Base-by-base conservation (phyloP, 2,113 vertebrate genomes). In the Rhegmatorhina hoffmannsi region DNA sequence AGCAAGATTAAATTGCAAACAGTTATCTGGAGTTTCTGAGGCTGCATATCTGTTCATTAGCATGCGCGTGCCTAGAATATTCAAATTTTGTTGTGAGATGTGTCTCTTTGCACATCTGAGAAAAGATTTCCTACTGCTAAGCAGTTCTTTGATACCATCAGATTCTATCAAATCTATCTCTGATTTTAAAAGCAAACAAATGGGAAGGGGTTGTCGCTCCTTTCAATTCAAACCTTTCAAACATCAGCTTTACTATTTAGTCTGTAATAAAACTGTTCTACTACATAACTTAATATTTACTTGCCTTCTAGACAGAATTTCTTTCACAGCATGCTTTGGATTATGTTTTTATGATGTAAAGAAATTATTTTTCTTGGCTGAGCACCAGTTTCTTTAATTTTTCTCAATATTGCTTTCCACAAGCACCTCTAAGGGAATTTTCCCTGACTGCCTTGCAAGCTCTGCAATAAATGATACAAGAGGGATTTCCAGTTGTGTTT, bases 321-420 rank as follows among this genome's bases (percentile, higher is more conserved):
- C 23, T 94, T 94, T 89, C 92, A 90, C 52, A 67, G 18, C 34
- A 19, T 72, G 62, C 34, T 76, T 95, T 87, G 56, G 43, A 78
- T 84, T 84, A 84, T 70, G 56, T 64, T 93, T 84, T 56, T 84
- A 4, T 68, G 73, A 92, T 81, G 64, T 49, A 81, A 73, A 91
- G 36, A 63, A 62, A 89, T 47, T 63, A 28, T 93, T 93, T 94
- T 89, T 78, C 38, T 89, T 96, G 84, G 58, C 83, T 80, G 64
- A 92, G 8, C 10, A 43, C 36, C 56, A 64, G 12, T 83, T 94
- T 73, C 19, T 90, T 81, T 67, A 55, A 49, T 68, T 89, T 95
- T 67, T 47, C 56, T 89, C 56, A 78, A 18, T 68, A 75, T 31
- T 84, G n/a, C 34, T 89, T 81, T 81, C 47, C 74, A 84, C 50